Evolutionary conservation across 1,140 invertebrate species (phyloP).

Genomic region (Formica exsecta): DNA sequence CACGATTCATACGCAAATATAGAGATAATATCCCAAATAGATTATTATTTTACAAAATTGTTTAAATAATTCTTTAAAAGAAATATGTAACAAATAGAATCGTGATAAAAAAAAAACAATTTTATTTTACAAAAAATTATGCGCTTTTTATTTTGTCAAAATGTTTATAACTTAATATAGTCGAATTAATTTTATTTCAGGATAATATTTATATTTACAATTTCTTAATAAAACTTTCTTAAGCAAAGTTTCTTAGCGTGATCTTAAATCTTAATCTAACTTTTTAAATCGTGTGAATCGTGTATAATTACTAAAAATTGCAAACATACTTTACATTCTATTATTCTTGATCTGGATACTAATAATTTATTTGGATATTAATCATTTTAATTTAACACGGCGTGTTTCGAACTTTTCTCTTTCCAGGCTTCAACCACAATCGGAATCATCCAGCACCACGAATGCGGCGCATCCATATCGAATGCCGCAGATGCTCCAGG

Average conservation of each 20-base stretch:
- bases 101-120: not conserved
- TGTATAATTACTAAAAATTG: too few species aligned
- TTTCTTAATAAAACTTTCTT: not conserved
- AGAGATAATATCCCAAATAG: not conserved
- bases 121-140: not conserved
- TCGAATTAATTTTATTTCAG: not conserved
- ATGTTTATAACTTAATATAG: not conserved
- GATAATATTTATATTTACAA: not conserved
- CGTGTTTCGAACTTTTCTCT: not conserved
- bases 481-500: constrained; percentile 88
- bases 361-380: constrained; percentile 45
- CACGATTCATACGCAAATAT: not conserved
- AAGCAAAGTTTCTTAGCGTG: not conserved
- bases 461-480: constrained; percentile 90
- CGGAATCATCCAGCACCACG: constrained; percentile 84
- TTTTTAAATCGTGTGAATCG: not conserved
- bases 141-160: not conserved
- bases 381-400: constrained; percentile 26
- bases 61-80: not conserved
- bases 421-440: constrained; percentile 83
- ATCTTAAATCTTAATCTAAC: not conserved
- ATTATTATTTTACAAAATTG: not conserved
- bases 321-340: not conserved
- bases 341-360: constrained; percentile 7
- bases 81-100: too few species aligned